Percentiles rank a stretch among this genome's conserved stretches.
phyloP scores from a whole-genome alignment of 2,888 invertebrate genomes.

The Aelia acuminata region DNA sequence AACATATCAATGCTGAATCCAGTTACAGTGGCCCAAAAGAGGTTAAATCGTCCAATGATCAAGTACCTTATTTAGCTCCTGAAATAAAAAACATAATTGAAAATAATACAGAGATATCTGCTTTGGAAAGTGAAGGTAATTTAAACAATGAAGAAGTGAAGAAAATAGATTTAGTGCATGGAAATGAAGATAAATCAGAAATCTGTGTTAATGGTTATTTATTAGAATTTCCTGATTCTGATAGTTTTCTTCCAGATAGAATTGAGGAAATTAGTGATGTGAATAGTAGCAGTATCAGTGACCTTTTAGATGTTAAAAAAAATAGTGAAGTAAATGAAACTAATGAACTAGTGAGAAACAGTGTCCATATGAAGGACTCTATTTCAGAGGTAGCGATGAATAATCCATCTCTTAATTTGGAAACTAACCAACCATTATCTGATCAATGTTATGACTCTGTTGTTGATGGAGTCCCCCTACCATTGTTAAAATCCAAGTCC shows the following conservation, averaged over 20 bases:
- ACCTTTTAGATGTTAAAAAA: not conserved
- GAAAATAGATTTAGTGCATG: not conserved
- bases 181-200: not conserved
- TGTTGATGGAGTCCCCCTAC: not conserved
- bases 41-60: not conserved
- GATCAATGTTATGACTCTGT: not conserved
- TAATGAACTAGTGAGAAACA: not conserved
- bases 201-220: not conserved
- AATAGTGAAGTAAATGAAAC: not conserved
- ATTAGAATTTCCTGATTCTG: constrained; percentile 3
- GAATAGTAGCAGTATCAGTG: not conserved
- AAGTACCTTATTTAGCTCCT: not conserved
- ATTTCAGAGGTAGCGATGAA: not conserved
- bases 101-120: not conserved
- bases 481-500: not conserved
- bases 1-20: not conserved
- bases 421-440: not conserved
- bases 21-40: not conserved
- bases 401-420: not conserved
- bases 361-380: not conserved
- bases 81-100: not conserved
- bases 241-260: not conserved
- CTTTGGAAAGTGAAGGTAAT: not conserved
- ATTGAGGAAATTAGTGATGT: not conserved
- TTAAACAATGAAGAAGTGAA: not conserved